Conservation (phyloP, 2,113 vertebrate species). For the Prinia subflava region DNA sequence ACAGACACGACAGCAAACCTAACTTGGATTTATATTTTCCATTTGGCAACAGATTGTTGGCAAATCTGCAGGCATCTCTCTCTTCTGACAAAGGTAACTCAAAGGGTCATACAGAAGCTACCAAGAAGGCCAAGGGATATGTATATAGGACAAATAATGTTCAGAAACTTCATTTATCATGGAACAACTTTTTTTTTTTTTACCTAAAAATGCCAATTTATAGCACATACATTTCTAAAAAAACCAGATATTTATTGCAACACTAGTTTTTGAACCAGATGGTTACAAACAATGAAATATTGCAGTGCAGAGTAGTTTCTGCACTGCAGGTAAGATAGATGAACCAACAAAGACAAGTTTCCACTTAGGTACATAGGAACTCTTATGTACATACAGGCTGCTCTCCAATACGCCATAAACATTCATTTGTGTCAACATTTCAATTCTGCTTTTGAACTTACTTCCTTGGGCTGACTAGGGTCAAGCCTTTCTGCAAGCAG, state of each 20-base stretch:
- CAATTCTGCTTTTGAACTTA: conserved; percentile 63
- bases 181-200: background rate
- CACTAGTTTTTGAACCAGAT: background rate
- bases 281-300: background rate
- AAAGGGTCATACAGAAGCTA: background rate
- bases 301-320: background rate
- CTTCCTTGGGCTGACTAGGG: conserved; percentile 85
- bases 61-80: background rate
- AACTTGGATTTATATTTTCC: background rate
- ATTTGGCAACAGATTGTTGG: background rate
- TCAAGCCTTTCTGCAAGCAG: conserved; percentile 86
- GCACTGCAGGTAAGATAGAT: background rate
- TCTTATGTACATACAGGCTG: background rate
- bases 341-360: background rate
- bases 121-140: background rate
- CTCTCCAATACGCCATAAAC: background rate
- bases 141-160: background rate
- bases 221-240: background rate
- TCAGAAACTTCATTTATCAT: background rate
- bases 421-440: background rate
- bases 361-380: background rate
- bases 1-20: background rate
- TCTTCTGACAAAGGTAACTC: background rate
- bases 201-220: background rate
- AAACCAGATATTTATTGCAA: background rate